Base-by-base conservation (phyloP, 2,797 vertebrate genomes). In the Otolemur crassicaudatus region DNA sequence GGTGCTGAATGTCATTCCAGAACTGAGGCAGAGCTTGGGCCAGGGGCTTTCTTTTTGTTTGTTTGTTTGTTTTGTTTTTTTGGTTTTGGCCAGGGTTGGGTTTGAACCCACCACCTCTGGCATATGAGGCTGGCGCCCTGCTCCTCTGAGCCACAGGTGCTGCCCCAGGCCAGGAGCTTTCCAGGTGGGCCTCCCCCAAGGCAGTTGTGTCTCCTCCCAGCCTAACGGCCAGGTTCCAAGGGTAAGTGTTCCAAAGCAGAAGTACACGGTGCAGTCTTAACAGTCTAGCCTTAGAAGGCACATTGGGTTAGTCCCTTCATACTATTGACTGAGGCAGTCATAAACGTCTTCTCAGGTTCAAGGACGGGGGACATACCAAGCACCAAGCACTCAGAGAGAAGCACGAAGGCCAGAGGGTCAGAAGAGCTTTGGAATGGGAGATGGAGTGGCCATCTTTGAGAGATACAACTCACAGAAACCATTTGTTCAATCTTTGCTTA, bases 231-330 rank as follows among this genome's bases (percentile, higher is more conserved):
- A 0, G 3, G 65, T 49, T 79, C 56, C 40, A 16, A 37, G 10
- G n/a, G 61, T 8, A 5, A 29, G 11, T 2, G 4, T 37, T 29
- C 16, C 40, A n/a, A 65, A n/a, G 49, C 34, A 37, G 27, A 61
- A 43, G 80, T 43, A 19, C 20, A 13, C 0, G 7, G 8, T 16
- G 40, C 40, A 43, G 29, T 43, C 65, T 75, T 13, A 19, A 37
- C 12, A 29, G 3, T 56, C 10, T 7, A 69, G 31, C 19, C 43
- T 81, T 37, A 23, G 80, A 63, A 60, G 12, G 22, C 69, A 23
- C 31, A 23, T 0, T 12, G 61, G 6, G 0, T 58, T 20, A 22
- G 11, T 53, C 9, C 3, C 2, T 5, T 19, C 17, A 0, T 25
- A 7, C n/a, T 22, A 5, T 34, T 34, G 67, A n/a, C 4, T 7